Conservation (phyloP, 2,888 invertebrate genomes). For the Capitulum mitella region DNA sequence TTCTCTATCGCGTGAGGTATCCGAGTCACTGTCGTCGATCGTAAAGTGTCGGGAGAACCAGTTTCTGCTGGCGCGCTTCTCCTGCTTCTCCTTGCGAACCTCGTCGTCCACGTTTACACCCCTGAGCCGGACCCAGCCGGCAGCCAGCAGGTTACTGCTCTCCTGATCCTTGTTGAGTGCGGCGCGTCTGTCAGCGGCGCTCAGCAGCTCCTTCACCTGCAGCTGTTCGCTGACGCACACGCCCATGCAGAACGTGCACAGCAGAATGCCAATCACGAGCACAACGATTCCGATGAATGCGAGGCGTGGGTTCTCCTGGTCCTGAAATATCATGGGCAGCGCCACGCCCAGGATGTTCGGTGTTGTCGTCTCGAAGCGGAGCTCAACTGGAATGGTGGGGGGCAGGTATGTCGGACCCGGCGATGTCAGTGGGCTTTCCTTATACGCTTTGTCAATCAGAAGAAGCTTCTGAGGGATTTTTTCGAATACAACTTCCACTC, state of each 20-base stretch:
- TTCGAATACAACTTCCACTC: neutral
- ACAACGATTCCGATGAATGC: neutral
- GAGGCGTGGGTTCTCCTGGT: neutral
- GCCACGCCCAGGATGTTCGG: neutral
- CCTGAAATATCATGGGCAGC: neutral
- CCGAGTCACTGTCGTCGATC: neutral
- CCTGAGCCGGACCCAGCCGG: neutral
- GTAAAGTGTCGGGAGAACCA: neutral
- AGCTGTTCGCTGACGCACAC: neutral
- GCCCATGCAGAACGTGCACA: neutral
- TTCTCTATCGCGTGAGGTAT: neutral
- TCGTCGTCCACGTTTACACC: neutral
- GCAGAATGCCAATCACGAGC: neutral
- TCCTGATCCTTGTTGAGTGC: neutral
- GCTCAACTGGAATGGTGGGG: neutral
- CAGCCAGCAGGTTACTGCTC: neutral
- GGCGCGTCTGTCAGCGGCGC: neutral
- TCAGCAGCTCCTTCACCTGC: neutral
- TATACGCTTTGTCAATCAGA: neutral
- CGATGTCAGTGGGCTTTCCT: neutral
- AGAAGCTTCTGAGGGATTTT: neutral
- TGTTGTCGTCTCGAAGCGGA: neutral
- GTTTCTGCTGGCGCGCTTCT: neutral
- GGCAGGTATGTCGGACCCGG: neutral
- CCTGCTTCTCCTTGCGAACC: neutral